phyloP scores from a whole-genome alignment of 2,113 vertebrate species.

The Okapia johnstoni region DNA sequence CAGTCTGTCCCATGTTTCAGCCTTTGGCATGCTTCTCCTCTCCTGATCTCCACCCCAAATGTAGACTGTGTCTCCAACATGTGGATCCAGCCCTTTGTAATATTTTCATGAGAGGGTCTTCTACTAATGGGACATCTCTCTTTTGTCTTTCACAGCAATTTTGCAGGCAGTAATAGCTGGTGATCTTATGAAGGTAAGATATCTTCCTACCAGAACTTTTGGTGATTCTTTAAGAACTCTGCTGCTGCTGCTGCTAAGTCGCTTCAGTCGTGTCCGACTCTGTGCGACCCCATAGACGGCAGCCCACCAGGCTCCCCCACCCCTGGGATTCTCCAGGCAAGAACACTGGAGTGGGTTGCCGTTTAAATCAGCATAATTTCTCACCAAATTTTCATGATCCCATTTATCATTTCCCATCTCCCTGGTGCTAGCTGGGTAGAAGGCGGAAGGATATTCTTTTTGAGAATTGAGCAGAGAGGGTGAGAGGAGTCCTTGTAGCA shows the following conservation, averaged over 20 bases:
- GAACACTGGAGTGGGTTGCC: too few relatives aligned
- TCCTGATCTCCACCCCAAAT: background rate
- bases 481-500: background rate
- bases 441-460: background rate
- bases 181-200: conserved; percentile 84
- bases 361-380: background rate
- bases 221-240: conserved; percentile 12
- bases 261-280: too few relatives aligned
- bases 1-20: background rate
- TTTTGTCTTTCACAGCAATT: conserved; percentile 82
- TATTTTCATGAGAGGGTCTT: conserved; percentile 35
- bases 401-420: background rate
- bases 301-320: too few relatives aligned
- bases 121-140: conserved; percentile 66
- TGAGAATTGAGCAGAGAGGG: background rate
- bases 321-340: too few relatives aligned
- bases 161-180: conserved; percentile 84
- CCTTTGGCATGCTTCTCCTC: background rate
- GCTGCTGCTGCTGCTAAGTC: too few relatives aligned
- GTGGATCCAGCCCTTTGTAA: background rate
- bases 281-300: too few relatives aligned
- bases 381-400: background rate
- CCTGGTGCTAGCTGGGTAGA: background rate
- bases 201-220: background rate
- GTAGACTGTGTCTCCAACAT: background rate